phyloP scores from a whole-genome alignment of 1,140 invertebrate species.

The Drosophila equinoxialis region DNA sequence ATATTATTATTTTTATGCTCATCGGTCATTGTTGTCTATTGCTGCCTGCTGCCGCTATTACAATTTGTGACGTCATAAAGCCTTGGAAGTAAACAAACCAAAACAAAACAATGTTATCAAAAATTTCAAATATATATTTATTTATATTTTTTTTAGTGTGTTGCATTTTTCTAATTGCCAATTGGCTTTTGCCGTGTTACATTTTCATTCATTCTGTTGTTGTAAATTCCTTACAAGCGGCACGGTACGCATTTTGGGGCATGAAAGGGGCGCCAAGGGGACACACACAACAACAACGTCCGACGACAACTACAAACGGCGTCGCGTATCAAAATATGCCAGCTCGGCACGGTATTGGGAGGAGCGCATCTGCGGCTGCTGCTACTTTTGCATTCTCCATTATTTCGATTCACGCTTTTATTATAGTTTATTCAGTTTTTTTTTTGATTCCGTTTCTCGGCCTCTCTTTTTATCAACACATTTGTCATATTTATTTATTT shows the following conservation, averaged over 20 bases:
- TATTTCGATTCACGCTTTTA: conserved; percentile 45
- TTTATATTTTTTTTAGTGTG: neutral
- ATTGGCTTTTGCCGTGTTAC: conserved; percentile 25
- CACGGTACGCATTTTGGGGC: conserved; percentile 56
- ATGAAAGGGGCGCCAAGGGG: neutral
- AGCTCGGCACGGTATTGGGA: conserved; percentile 74
- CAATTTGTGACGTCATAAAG: conserved; percentile 57
- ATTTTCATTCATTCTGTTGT: conserved; percentile 71
- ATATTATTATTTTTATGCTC: conserved; percentile 76
- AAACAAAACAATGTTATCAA: conserved; percentile 6
- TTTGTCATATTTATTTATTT: neutral
- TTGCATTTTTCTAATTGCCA: conserved; percentile 37
- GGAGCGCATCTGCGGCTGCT: conserved; percentile 63
- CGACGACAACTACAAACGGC: conserved; percentile 47
- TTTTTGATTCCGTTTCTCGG: conserved; percentile 1
- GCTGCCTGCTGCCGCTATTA: conserved; percentile 24
- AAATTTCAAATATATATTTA: conserved; percentile 40
- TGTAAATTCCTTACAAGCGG: conserved; percentile 72
- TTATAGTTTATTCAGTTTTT: conserved; percentile 39
- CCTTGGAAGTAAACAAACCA: conserved; percentile 43
- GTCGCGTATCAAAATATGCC: conserved; percentile 74
- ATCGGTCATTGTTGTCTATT: conserved; percentile 84
- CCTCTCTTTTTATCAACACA: neutral
- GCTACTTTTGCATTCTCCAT: conserved; percentile 49
- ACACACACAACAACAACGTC: neutral